These are phyloP conservation scores for Drosophila kikkawai DNA, from an alignment of 1,140 invertebrate genomes.

Conservation along the genomic window DNA sequence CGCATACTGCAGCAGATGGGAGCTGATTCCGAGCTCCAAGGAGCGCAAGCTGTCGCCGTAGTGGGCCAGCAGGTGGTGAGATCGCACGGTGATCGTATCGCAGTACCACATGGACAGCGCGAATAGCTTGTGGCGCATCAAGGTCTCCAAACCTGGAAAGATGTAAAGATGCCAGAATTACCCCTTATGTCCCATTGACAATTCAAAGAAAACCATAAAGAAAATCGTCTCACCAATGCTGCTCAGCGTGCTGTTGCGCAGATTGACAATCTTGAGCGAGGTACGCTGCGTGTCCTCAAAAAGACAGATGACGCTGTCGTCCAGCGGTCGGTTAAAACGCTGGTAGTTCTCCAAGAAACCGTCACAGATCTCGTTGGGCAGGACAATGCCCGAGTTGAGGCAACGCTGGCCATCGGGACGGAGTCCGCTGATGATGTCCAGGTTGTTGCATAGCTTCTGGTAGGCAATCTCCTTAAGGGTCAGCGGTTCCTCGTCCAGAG, in stretches of 20 bases:
- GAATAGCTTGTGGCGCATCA: slow-evolving; percentile 90
- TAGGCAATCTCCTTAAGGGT: slow-evolving; percentile 88
- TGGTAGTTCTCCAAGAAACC: slow-evolving; percentile 89
- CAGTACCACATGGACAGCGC: slow-evolving; percentile 92
- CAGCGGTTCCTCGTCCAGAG: slow-evolving; percentile 80
- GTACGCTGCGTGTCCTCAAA: slow-evolving; percentile 89
- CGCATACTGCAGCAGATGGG: slow-evolving; percentile 82
- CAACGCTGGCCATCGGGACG: slow-evolving; percentile 45
- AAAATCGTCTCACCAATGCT: slow-evolving; percentile 66
- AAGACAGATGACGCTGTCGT: slow-evolving; percentile 89
- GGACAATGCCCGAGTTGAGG: slow-evolving; percentile 65
- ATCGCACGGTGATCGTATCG: slow-evolving; percentile 87
- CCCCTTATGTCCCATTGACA: not conserved
- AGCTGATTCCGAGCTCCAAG: slow-evolving; percentile 85
- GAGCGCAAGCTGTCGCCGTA: slow-evolving; percentile 85
- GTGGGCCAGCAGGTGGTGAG: slow-evolving; percentile 84
- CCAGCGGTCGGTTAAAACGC: slow-evolving; percentile 86
- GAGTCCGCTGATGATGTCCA: slow-evolving; percentile 87
- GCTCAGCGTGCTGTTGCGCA: slow-evolving; percentile 90
- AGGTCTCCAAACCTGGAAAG: slow-evolving; percentile 86
- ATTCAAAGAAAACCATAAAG: not conserved
- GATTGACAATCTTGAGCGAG: slow-evolving; percentile 89
- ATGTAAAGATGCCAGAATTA: not conserved
- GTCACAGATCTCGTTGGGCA: slow-evolving; percentile 86
- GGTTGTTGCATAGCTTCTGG: slow-evolving; percentile 88